Evolutionary conservation across 2,797 vertebrate genomes (phyloP), one percentile per base, ranked within the genome.

Genomic region (Nannoperca australis): DNA sequence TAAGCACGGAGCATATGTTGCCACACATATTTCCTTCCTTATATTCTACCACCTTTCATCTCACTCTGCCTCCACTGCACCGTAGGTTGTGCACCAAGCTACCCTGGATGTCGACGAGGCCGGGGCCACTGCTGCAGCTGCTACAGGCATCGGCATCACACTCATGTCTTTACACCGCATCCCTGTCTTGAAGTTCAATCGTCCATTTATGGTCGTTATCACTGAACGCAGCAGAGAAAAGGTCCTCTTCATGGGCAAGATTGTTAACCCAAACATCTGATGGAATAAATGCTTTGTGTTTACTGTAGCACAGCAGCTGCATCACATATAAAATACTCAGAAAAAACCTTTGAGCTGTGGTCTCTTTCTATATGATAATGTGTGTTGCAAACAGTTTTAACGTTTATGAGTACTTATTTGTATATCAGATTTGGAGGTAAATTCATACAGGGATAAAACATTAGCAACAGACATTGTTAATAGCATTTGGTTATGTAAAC

Each of bases 161-260:
- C 94, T 90, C n/a, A 22, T 94, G 9, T 94, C 95, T 0, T 15
- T 82, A 34, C 89, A 1, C 0, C 0, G 2, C 0, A 0, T 91
- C 75, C 84, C 91, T 4, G 49, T 87, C 12, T 59, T 98, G 76
- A 95, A 82, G 79, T 96, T 97, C 69, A 65, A 98, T 68, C 93
- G 76, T 44, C 97, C 97, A 0, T 98, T 98, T 71, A 95, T 98
- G 80, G 94, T 96, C 15, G 71, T 97, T 74, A 94, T 98, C 79
- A 91, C 81, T 55, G 95, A 97, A 71, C 93, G 93, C 58, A 88
- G 30, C 75, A 94, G 95, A 60, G 91, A 90, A 13, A 79, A 89
- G 55, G 85, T 94, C 7, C 79, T 93, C 15, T 95, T 94, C 59
- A 73, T 94, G 76, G 93, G 92, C 54, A 95, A 93, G 73, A 93